Conservation (phyloP, 2,888 invertebrate species). For the Callosobruchus maculatus region DNA sequence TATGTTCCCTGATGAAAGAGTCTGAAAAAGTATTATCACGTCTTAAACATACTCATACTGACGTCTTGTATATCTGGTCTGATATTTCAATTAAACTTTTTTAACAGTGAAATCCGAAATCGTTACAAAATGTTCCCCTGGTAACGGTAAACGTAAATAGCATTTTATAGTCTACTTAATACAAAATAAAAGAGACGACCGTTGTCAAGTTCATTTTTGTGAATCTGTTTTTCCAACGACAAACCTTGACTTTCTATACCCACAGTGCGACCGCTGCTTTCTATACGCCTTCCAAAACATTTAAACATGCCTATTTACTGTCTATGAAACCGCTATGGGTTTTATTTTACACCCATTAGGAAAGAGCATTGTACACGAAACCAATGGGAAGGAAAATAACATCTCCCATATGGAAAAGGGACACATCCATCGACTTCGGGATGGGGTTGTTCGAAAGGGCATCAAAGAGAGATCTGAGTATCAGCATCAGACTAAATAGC, state of each 20-base stretch:
- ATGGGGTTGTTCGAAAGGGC: not conserved
- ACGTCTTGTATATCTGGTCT: not conserved
- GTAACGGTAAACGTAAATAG: not conserved
- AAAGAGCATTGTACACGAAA: constrained; percentile 8
- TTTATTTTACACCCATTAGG: constrained; percentile 30
- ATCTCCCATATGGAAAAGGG: constrained; percentile 26
- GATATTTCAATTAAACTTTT: not conserved
- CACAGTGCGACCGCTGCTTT: not conserved
- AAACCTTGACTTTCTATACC: not conserved
- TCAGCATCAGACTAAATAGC: too few species aligned
- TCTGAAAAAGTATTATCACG: not conserved
- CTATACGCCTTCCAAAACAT: not conserved
- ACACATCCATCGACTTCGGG: constrained; percentile 9
- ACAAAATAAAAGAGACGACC: not conserved
- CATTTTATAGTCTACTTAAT: not conserved
- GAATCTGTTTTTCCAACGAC: not conserved
- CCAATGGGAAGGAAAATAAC: constrained; percentile 23
- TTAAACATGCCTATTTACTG: not conserved
- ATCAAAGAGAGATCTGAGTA: not conserved
- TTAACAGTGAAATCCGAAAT: not conserved
- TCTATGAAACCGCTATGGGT: not conserved
- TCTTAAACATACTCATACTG: not conserved
- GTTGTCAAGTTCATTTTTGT: not conserved
- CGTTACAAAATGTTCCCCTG: not conserved
- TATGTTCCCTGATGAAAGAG: not conserved